Evolutionary conservation across 2,888 invertebrate species (phyloP).

Genomic region (Drosophila quinaria): DNA sequence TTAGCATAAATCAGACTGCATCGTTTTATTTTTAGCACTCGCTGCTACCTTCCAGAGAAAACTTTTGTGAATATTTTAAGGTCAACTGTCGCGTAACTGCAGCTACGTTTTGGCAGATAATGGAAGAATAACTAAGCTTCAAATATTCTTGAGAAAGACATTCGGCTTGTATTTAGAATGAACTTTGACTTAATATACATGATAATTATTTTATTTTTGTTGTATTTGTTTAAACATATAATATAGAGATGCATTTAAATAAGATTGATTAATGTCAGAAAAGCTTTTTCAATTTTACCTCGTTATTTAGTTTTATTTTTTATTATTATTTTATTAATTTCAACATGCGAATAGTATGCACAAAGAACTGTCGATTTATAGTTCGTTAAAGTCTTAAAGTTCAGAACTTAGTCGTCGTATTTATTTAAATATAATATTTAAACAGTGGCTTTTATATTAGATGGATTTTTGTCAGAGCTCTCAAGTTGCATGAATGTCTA

Average conservation of each 20-base stretch:
- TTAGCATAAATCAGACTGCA: conserved; percentile 42
- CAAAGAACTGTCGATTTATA: too few relatives aligned
- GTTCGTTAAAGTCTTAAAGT: too few relatives aligned
- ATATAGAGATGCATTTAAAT: too few relatives aligned
- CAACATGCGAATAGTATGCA: too few relatives aligned
- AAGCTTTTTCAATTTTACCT: too few relatives aligned
- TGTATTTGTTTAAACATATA: background rate
- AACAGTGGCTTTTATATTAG: background rate
- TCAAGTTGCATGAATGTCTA: background rate
- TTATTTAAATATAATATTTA: background rate
- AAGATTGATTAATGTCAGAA: too few relatives aligned
- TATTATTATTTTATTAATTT: too few relatives aligned
- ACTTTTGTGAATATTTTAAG: conserved; percentile 23
- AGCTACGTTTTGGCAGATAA: conserved; percentile 6
- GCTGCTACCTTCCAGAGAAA: background rate
- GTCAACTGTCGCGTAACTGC: conserved; percentile 18
- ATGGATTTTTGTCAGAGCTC: conserved; percentile 12
- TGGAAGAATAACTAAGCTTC: conserved; percentile 15
- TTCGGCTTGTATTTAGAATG: background rate
- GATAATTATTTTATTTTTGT: background rate
- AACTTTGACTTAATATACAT: background rate
- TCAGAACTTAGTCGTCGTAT: too few relatives aligned
- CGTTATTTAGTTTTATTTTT: too few relatives aligned
- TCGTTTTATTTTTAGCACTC: conserved; percentile 2
- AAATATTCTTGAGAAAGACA: background rate